Evolutionary conservation across 1,140 invertebrate species (phyloP).

Genomic region (Drosophila mojavensis): DNA sequence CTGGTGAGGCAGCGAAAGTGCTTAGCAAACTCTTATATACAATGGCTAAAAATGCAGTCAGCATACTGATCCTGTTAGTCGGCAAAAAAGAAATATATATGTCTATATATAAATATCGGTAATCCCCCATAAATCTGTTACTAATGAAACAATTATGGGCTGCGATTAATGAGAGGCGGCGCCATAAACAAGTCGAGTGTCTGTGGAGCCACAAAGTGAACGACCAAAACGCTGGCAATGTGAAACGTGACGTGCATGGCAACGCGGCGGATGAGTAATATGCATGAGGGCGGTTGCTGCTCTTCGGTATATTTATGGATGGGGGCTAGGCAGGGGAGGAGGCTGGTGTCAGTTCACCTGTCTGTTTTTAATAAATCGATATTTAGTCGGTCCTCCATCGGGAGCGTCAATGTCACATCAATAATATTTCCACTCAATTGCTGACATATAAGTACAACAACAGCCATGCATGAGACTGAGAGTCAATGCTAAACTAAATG

Average conservation of each 20-base stretch:
- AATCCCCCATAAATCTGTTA: slow-evolving; percentile 74
- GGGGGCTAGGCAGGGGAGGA: background rate
- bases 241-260: slow-evolving; percentile 68
- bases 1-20: slow-evolving; percentile 51
- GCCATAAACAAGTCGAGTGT: slow-evolving; percentile 65
- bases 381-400: slow-evolving; percentile 36
- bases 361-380: slow-evolving; percentile 73
- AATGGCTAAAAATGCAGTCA: slow-evolving; percentile 50
- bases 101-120: slow-evolving; percentile 24
- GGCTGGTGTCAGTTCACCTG: background rate
- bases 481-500: slow-evolving; percentile 21
- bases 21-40: slow-evolving; percentile 49
- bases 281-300: slow-evolving; percentile 46
- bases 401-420: slow-evolving; percentile 51
- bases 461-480: background rate
- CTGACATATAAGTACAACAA: slow-evolving; percentile 24
- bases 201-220: slow-evolving; percentile 1
- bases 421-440: slow-evolving; percentile 38
- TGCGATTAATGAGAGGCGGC: slow-evolving; percentile 61
- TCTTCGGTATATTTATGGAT: background rate
- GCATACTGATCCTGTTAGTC: slow-evolving; percentile 8
- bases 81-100: background rate
- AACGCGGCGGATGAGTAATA: slow-evolving; percentile 67
- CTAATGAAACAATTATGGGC: slow-evolving; percentile 80
- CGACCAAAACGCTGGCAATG: slow-evolving; percentile 15